A percentile compares a stretch with the other conserved stretches of the same genome.
Evolutionary conservation across 2,888 invertebrate genomes (phyloP).

Genomic region (Scaeva pyrastri): DNA sequence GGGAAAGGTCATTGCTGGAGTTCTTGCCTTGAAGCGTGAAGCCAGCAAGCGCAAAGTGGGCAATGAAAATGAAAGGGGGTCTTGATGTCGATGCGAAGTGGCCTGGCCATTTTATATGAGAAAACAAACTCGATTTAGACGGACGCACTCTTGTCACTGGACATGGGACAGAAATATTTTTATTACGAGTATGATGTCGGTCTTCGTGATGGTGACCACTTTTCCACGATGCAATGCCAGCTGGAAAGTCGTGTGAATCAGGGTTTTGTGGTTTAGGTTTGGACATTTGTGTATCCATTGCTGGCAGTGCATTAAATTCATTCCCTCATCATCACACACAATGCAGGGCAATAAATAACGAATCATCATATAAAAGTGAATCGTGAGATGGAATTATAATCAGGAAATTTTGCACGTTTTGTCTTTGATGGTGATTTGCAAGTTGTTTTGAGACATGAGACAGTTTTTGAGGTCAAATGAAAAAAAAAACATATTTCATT

Average conservation of each 20-base stretch:
- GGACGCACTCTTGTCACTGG: slow-evolving; percentile 56
- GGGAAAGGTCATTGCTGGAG: slow-evolving; percentile 60
- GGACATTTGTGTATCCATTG: slow-evolving; percentile 47
- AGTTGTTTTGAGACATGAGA: slow-evolving; percentile 24
- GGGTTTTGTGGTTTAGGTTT: slow-evolving; percentile 30
- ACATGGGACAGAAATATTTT: slow-evolving; percentile 56
- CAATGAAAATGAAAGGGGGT: slow-evolving; percentile 66
- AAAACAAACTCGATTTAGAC: not conserved
- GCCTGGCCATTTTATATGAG: slow-evolving; percentile 22
- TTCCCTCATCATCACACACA: slow-evolving; percentile 36
- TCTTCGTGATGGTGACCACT: slow-evolving; percentile 44
- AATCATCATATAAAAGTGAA: slow-evolving; percentile 64
- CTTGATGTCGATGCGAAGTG: not conserved
- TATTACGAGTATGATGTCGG: slow-evolving; percentile 68
- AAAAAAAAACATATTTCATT: slow-evolving; percentile 14
- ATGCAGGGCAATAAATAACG: slow-evolving; percentile 68
- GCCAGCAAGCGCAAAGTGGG: slow-evolving; percentile 28
- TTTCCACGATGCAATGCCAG: slow-evolving; percentile 45
- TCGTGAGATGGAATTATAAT: slow-evolving; percentile 71
- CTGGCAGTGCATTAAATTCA: not conserved
- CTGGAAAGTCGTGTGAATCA: slow-evolving; percentile 70
- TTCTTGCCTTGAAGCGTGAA: slow-evolving; percentile 29
- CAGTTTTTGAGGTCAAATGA: slow-evolving; percentile 61
- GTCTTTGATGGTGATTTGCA: not conserved
- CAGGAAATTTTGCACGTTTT: slow-evolving; percentile 40